Conservation (phyloP, 2,113 vertebrate species). For the Tichodroma muraria region DNA sequence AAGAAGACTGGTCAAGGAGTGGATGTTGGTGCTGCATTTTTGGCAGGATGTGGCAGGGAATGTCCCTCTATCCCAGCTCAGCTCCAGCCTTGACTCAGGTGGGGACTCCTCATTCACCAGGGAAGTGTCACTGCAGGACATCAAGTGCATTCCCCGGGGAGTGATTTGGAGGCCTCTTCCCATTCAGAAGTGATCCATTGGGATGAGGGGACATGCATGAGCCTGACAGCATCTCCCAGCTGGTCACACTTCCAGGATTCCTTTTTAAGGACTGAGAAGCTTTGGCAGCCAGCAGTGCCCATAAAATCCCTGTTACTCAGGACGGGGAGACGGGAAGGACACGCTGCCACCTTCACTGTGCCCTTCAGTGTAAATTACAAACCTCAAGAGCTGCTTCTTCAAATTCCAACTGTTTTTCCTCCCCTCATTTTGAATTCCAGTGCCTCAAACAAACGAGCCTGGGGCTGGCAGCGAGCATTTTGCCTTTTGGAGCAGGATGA, state of each 20-base stretch:
- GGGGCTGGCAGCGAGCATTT: not conserved
- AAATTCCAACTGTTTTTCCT: not conserved
- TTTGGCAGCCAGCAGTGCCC: not conserved
- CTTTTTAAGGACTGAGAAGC: not conserved
- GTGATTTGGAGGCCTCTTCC: not conserved
- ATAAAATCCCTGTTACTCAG: not conserved
- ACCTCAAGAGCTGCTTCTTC: not conserved
- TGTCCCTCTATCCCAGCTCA: not conserved
- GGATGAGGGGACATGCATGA: not conserved
- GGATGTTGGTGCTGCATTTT: accelerated
- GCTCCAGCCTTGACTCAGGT: not conserved
- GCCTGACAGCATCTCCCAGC: not conserved
- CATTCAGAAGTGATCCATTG: not conserved
- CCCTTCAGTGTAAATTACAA: not conserved
- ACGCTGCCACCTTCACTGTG: not conserved
- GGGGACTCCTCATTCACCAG: too few species aligned
- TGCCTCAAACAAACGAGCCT: not conserved
- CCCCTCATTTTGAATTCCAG: not conserved
- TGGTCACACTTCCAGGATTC: not conserved
- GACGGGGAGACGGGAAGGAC: not conserved
- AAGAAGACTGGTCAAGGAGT: not conserved
- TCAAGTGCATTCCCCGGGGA: accelerated
- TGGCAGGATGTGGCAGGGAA: not conserved
- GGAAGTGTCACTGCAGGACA: accelerated
- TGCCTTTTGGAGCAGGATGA: not conserved